Evolutionary conservation across 2,797 vertebrate species (phyloP).

Genomic region (Bufotes viridis): DNA sequence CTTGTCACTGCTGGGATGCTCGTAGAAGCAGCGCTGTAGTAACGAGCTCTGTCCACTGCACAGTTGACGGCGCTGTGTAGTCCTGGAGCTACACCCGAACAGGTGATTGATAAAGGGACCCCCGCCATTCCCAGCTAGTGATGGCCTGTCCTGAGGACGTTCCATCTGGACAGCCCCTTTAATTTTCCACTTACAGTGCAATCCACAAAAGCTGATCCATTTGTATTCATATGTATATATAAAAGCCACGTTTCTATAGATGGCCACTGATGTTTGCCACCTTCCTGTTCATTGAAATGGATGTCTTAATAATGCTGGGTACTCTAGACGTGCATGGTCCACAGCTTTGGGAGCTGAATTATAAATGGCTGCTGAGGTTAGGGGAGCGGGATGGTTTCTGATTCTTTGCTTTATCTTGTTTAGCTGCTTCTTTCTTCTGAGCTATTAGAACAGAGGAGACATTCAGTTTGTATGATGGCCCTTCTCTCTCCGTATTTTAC

Average conservation of each 20-base stretch:
- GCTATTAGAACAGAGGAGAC: slow-evolving; percentile 42
- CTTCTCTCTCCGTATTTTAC: slow-evolving; percentile 10
- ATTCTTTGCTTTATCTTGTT: slow-evolving; percentile 49
- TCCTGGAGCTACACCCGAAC: too few relatives aligned
- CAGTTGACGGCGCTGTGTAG: too few relatives aligned
- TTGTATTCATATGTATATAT: not conserved
- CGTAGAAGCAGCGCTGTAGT: too few relatives aligned
- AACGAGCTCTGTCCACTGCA: too few relatives aligned
- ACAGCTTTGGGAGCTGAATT: slow-evolving; percentile 18
- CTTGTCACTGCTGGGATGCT: too few relatives aligned
- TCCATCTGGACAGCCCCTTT: not conserved
- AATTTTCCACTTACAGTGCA: not conserved
- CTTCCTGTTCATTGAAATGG: not conserved
- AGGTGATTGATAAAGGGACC: too few relatives aligned
- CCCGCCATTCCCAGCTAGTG: too few relatives aligned
- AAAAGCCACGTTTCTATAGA: not conserved
- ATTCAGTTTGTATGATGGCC: slow-evolving; percentile 44
- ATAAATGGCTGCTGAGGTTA: not conserved
- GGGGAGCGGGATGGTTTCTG: not conserved
- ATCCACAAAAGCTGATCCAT: not conserved
- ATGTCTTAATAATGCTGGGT: not conserved
- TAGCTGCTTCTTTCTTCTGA: slow-evolving; percentile 55
- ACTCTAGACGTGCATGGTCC: slow-evolving; percentile 6
- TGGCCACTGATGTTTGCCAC: not conserved
- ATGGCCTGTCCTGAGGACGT: too few relatives aligned